phyloP scores from a whole-genome alignment of 2,888 invertebrate genomes.

The Cheilosia vernalis region DNA sequence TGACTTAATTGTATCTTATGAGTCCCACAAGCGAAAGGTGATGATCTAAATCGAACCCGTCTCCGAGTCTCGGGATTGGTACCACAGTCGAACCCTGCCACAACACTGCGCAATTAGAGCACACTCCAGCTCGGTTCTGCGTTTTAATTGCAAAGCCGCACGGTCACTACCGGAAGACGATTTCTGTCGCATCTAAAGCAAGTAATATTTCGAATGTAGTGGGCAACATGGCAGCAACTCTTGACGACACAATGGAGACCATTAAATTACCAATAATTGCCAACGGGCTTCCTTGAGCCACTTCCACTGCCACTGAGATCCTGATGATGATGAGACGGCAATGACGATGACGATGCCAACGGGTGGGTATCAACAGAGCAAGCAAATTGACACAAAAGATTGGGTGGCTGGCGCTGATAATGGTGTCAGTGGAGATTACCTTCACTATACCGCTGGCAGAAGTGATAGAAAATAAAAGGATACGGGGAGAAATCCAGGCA shows the following conservation, averaged over 20 bases:
- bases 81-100: neutral
- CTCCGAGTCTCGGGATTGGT: neutral
- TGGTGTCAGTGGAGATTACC: slow-evolving; percentile 24
- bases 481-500: slow-evolving; percentile 27
- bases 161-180: slow-evolving; percentile 10
- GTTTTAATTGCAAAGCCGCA: slow-evolving; percentile 31
- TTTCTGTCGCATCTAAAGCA: slow-evolving; percentile 16
- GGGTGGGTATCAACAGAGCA: slow-evolving; percentile 9
- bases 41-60: neutral
- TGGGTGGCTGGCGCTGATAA: slow-evolving; percentile 14
- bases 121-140: neutral
- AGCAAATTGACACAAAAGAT: slow-evolving; percentile 31
- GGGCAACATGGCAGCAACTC: neutral
- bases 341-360: slow-evolving; percentile 40
- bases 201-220: slow-evolving; percentile 9
- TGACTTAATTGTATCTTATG: slow-evolving; percentile 45
- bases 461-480: slow-evolving; percentile 15
- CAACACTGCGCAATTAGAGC: slow-evolving; percentile 33
- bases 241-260: slow-evolving; percentile 25
- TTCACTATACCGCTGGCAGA: neutral
- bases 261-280: slow-evolving; percentile 71
- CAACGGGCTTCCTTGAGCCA: slow-evolving; percentile 34
- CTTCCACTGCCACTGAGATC: slow-evolving; percentile 28
- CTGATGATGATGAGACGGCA: slow-evolving; percentile 57
- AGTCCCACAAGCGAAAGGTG: neutral